Percentiles rank a stretch among this genome's conserved stretches.
Conservation (phyloP, 64 coral and sea anemone genomes). For the Hydrozoanthus tunicans region DNA sequence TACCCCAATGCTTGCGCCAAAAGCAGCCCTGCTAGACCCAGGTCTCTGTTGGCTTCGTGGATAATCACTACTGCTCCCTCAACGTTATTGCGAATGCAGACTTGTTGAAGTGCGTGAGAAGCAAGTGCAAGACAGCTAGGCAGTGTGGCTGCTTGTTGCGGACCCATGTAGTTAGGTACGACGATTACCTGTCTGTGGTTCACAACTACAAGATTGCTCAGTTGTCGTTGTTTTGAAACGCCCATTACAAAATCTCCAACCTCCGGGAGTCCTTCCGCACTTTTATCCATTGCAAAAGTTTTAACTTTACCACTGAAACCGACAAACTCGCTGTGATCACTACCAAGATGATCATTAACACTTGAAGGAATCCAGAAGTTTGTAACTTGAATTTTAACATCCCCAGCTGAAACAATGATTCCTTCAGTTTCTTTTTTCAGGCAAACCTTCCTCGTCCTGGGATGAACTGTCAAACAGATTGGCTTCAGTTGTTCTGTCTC, state of each 20-base stretch:
- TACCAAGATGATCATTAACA: not conserved
- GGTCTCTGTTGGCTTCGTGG: conserved; percentile 62
- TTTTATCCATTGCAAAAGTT: not conserved
- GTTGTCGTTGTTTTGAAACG: conserved; percentile 20
- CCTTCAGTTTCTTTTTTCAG: conserved; percentile 42
- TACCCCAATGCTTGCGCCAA: conserved; percentile 62
- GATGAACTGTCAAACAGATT: conserved; percentile 41
- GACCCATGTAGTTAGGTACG: conserved; percentile 58
- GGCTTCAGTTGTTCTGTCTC: not conserved
- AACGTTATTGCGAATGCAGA: not conserved
- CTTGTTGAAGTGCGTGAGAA: conserved; percentile 53
- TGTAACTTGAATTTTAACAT: conserved; percentile 60
- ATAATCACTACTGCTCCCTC: conserved; percentile 8
- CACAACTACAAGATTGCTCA: conserved; percentile 59
- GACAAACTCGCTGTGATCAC: conserved; percentile 16
- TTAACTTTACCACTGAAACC: conserved; percentile 48
- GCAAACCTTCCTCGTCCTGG: conserved; percentile 37
- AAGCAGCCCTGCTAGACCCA: conserved; percentile 40
- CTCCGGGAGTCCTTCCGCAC: not conserved
- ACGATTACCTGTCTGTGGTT: conserved; percentile 22
- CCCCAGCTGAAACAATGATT: not conserved
- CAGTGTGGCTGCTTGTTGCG: conserved; percentile 60
- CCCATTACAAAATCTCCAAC: conserved; percentile 59
- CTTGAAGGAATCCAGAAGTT: conserved; percentile 59
- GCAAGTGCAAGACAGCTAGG: conserved; percentile 55